Base-by-base conservation (phyloP, 2,797 vertebrate genomes). In the Pseudomugil tenellus region DNA sequence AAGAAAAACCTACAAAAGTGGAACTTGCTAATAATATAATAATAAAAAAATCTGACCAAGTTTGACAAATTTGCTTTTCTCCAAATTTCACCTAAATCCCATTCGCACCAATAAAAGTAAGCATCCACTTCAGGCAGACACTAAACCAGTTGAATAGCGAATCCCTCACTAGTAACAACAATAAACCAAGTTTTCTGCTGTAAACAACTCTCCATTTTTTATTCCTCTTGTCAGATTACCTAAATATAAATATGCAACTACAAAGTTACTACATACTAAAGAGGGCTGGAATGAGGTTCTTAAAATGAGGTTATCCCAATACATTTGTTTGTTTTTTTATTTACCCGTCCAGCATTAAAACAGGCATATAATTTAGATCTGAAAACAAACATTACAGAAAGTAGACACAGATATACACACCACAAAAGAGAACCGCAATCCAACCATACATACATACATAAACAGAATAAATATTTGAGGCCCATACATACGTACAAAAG, bases 51-150 rank as follows among this genome's bases (percentile, higher is more conserved):
- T 29, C 13, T 19, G 41, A 43, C 7, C 9, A 43, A 51, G 29
- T 31, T 31, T 11, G 23, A 3, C 21, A 23, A 49, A 21, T 21
- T 21, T 49, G 12, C 23, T 11, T 34, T 32, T 17, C 39, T 13
- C 14, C 6, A 12, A 32, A 56, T 43, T 57, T 26, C 23, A 52
- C 48, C 31, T 32, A 34, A 68, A 68, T 19, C 26, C 21, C 59
- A 56, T n/a, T 29, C 25, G 23, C 37, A 25, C 12, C 34, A 0
- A 49, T 58, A 23, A 26, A 63, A 41, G 17, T 17, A 53, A 71
- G 57, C 48, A 31, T 43, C 41, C 7, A n/a, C 61, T 39, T 70
- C 28, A 43, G 55, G 19, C 51, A 58, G 35, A 59, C 65, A 29
- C 11, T 3, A 29, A 68, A 34, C 14, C 41, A 41, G 21, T 58